Evolutionary conservation across 2,113 vertebrate species (phyloP).

Genomic region (Phocoena phocoena): DNA sequence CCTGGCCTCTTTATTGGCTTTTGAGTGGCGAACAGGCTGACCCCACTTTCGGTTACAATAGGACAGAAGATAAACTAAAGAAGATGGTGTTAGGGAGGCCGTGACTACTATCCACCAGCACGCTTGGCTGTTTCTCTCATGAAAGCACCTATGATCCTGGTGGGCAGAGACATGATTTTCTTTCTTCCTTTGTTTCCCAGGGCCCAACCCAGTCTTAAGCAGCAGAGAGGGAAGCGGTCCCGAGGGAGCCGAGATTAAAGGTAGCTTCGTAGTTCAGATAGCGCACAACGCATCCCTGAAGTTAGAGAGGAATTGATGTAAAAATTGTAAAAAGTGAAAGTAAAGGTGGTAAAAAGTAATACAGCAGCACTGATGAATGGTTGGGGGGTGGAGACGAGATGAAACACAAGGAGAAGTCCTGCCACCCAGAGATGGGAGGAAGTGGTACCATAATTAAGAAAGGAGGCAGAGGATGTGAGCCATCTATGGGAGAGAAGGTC

Average conservation of each 20-base stretch:
- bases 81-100: background rate
- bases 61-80: background rate
- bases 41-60: background rate
- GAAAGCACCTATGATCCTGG: background rate
- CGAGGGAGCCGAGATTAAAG: background rate
- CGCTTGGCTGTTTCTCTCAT: accelerated
- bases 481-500: background rate
- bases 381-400: background rate
- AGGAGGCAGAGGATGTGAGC: accelerated
- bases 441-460: accelerated
- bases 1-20: background rate
- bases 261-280: background rate
- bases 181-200: background rate
- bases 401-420: background rate
- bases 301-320: background rate
- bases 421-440: accelerated
- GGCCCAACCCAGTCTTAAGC: too few species aligned
- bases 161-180: background rate
- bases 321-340: background rate
- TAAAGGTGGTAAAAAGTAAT: background rate
- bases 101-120: accelerated
- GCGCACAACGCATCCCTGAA: background rate
- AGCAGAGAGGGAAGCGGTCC: background rate
- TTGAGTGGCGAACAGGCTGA: background rate
- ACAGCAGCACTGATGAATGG: background rate